These are phyloP conservation scores for Galerucella pusilla DNA, from an alignment of 2,888 invertebrate genomes.

Conservation along the genomic window DNA sequence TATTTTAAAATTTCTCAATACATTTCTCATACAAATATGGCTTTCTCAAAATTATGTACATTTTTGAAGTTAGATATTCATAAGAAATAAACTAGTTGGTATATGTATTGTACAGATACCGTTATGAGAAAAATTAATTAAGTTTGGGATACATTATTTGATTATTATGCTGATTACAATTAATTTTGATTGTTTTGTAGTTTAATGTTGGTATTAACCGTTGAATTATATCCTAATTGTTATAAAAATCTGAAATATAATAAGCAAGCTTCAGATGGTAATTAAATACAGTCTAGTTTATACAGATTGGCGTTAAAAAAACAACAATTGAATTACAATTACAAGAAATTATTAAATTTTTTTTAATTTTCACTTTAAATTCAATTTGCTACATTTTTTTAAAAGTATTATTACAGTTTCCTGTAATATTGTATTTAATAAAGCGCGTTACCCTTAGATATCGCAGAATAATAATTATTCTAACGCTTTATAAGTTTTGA, in stretches of 20 bases:
- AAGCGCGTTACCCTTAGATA: too few relatives aligned
- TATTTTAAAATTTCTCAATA: neutral
- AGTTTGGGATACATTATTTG: neutral
- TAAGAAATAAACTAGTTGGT: slow-evolving; percentile 7
- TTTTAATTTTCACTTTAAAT: too few relatives aligned
- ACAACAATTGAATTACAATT: too few relatives aligned
- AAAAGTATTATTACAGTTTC: too few relatives aligned
- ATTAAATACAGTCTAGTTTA: neutral
- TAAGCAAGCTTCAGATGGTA: neutral
- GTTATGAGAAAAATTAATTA: slow-evolving; percentile 13
- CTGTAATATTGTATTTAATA: too few relatives aligned
- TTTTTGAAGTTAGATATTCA: neutral
- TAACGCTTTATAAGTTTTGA: too few relatives aligned
- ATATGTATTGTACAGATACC: neutral
- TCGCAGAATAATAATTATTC: too few relatives aligned
- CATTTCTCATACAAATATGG: slow-evolving; percentile 5
- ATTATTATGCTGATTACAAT: slow-evolving; percentile 5
- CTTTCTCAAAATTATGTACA: neutral
- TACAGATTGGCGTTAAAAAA: too few relatives aligned
- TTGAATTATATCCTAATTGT: neutral
- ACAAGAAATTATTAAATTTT: too few relatives aligned
- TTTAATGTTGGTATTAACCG: neutral
- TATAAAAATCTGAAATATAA: neutral
- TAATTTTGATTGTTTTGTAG: neutral
- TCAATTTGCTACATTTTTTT: too few relatives aligned